These are phyloP conservation scores for Pseudomyrmex pallidus DNA, from an alignment of 1,140 invertebrate species.

Conservation along the genomic window DNA sequence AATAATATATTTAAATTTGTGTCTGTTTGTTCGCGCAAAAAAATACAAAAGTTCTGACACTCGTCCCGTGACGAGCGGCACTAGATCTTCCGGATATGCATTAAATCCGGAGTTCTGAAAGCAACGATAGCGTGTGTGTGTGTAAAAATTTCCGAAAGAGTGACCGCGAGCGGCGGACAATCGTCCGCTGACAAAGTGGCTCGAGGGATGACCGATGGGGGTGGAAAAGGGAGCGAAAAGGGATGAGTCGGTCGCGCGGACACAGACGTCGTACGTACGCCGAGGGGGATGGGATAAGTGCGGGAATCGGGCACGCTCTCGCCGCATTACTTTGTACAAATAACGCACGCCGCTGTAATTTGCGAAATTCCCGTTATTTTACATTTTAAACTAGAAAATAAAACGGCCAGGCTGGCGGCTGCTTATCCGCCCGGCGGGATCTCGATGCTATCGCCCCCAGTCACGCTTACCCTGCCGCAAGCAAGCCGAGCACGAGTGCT, in stretches of 20 bases:
- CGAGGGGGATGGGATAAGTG: constrained; percentile 13
- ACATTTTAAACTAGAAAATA: constrained; percentile 83
- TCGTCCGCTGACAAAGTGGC: constrained; percentile 22
- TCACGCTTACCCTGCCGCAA: constrained; percentile 81
- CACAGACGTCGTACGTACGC: background rate
- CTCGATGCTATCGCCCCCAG: constrained; percentile 81
- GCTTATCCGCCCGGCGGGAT: constrained; percentile 80
- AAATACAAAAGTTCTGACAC: constrained; percentile 2
- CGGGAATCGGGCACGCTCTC: constrained; percentile 71
- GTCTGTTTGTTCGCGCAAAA: background rate
- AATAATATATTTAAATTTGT: background rate
- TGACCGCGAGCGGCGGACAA: constrained; percentile 35
- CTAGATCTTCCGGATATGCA: constrained; percentile 54
- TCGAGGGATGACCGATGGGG: background rate
- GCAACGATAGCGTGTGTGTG: constrained; percentile 68
- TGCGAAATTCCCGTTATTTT: constrained; percentile 82
- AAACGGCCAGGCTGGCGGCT: constrained; percentile 75
- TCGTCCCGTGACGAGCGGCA: constrained; percentile 46
- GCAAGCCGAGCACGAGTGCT: constrained; percentile 77
- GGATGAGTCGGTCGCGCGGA: background rate
- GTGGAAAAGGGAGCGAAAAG: background rate
- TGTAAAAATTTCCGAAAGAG: constrained; percentile 59
- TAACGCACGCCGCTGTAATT: constrained; percentile 78
- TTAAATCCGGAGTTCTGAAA: constrained; percentile 67
- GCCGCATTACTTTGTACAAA: constrained; percentile 80